Conservation (phyloP, 2,797 vertebrate genomes). For the Calcarius lapponicus region DNA sequence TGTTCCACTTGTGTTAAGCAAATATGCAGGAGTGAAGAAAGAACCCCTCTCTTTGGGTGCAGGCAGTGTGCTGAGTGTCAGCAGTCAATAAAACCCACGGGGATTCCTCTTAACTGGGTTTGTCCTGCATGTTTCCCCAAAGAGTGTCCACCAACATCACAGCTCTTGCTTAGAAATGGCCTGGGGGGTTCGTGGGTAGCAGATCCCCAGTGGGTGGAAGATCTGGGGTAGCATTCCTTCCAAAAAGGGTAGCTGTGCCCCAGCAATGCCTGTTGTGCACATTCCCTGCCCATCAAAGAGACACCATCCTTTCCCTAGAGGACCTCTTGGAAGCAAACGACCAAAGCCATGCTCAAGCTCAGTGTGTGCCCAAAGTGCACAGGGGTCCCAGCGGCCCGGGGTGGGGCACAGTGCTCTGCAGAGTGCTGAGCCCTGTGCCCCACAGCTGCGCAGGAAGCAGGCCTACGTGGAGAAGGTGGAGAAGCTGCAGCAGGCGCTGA, state of each 20-base stretch:
- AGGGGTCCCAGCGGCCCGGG: fast-evolving
- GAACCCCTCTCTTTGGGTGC: neutral
- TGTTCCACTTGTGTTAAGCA: neutral
- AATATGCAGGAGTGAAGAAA: neutral
- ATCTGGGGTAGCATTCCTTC: neutral
- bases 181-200: fast-evolving
- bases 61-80: neutral
- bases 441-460: conserved; percentile 84
- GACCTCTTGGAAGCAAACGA: neutral
- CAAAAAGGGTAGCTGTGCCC: fast-evolving
- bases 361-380: fast-evolving
- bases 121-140: neutral
- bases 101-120: neutral
- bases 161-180: neutral
- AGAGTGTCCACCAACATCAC: neutral
- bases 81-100: fast-evolving
- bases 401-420: no score
- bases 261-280: neutral
- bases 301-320: neutral
- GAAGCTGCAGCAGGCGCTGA: conserved; percentile 86
- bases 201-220: neutral
- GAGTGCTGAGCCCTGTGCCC: neutral
- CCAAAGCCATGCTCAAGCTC: neutral
- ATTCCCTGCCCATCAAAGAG: neutral
- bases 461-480: conserved; percentile 88